Conservation (phyloP, 2,113 vertebrate species). For the Peromyscus leucopus region DNA sequence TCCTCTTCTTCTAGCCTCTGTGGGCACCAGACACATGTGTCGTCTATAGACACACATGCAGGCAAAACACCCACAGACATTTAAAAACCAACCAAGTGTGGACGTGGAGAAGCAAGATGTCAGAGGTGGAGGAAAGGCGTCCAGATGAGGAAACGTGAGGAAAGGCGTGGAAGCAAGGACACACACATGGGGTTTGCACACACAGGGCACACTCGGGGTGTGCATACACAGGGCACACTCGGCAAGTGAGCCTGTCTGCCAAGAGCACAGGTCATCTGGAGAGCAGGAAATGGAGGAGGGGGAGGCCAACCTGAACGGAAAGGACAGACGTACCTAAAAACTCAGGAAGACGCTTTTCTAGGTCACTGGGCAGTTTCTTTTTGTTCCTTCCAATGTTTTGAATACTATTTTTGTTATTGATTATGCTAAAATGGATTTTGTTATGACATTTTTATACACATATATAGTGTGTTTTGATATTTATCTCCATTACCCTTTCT, state of each 20-base stretch:
- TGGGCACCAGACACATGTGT: background rate
- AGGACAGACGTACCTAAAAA: conserved; percentile 8
- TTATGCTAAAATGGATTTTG: background rate
- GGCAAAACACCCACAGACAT: background rate
- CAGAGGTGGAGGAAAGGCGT: background rate
- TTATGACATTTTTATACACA: background rate
- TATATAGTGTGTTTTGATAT: no score
- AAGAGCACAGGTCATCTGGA: background rate
- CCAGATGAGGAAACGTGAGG: background rate
- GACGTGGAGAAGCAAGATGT: background rate
- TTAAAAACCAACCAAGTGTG: background rate
- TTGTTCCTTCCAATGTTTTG: background rate
- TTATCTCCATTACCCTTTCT: background rate
- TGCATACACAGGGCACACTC: background rate
- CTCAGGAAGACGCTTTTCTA: conserved; percentile 24
- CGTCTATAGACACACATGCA: background rate
- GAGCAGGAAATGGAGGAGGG: background rate
- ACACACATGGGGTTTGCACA: background rate
- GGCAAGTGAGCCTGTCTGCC: background rate
- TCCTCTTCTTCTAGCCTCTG: background rate
- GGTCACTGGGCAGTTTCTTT: background rate
- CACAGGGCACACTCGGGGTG: background rate
- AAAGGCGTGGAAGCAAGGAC: background rate
- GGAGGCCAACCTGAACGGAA: background rate
- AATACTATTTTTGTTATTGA: background rate